These are phyloP conservation scores for Caenorhabditis sp. DNA, from an alignment of 2,888 invertebrate genomes.

Conservation along the genomic window DNA sequence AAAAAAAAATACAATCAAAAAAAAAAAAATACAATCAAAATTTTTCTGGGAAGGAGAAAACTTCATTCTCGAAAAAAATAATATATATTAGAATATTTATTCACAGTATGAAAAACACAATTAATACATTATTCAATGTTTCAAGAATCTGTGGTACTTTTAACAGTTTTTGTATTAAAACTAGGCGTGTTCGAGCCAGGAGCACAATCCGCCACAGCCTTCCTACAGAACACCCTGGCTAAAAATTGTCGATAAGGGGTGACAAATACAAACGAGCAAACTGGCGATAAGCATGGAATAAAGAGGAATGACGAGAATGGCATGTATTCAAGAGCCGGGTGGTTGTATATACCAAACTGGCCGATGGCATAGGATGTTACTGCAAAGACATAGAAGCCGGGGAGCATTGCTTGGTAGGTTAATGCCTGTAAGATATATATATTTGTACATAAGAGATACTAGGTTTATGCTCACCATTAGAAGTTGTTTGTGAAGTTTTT, in stretches of 20 bases:
- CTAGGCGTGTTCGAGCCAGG: too few species aligned
- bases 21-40: too few species aligned
- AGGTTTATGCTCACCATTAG: constrained; percentile 9
- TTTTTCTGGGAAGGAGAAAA: too few species aligned
- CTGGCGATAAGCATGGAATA: constrained; percentile 34
- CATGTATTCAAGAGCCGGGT: constrained; percentile 37
- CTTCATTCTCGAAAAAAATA: too few species aligned
- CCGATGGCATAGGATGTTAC: constrained; percentile 40
- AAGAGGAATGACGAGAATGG: constrained; percentile 30
- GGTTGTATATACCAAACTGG: constrained; percentile 39
- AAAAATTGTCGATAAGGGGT: constrained; percentile 37
- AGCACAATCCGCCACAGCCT: too few species aligned
- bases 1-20: too few species aligned
- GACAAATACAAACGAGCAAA: constrained; percentile 38
- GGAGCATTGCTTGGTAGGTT: constrained; percentile 12
- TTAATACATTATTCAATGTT: too few species aligned
- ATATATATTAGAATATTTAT: too few species aligned
- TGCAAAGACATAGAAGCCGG: constrained; percentile 36
- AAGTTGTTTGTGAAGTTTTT: constrained; percentile 26
- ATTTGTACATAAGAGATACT: background rate
- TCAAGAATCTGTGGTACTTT: too few species aligned
- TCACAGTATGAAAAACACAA: too few species aligned
- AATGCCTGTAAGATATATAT: constrained; percentile 14
- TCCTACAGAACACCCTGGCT: background rate
- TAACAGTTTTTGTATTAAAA: too few species aligned